These are phyloP conservation scores for Phymatocera aterrima DNA, from an alignment of 2,888 invertebrate genomes.

Conservation along the genomic window DNA sequence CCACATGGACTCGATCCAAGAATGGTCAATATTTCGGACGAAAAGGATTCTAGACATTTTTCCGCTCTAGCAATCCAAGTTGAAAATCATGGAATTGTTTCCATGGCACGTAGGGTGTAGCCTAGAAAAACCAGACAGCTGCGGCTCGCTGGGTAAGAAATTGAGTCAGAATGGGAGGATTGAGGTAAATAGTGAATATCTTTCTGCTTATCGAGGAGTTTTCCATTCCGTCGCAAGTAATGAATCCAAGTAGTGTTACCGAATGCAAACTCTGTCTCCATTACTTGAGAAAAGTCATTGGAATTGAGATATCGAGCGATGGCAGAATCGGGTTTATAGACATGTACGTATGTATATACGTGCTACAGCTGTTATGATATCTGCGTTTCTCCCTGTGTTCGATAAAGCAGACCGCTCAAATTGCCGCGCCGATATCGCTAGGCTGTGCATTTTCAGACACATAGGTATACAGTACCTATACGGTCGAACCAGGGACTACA, in stretches of 20 bases:
- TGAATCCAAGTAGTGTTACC: not conserved
- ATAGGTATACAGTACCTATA: no score
- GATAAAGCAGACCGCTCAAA: slow-evolving; percentile 33
- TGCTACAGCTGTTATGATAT: no score
- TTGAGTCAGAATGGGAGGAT: no score
- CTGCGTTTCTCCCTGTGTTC: slow-evolving; percentile 18
- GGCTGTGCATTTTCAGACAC: slow-evolving; percentile 13
- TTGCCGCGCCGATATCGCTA: not conserved
- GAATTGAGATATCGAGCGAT: not conserved
- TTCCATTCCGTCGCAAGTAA: not conserved
- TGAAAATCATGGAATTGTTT: no score
- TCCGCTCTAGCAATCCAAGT: no score
- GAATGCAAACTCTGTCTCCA: slow-evolving; percentile 36
- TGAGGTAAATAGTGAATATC: not conserved
- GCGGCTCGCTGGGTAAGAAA: no score
- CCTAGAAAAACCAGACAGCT: not conserved
- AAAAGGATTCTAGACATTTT: no score
- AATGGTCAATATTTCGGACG: no score
- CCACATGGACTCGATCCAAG: no score
- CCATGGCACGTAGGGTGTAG: not conserved
- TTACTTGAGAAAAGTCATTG: slow-evolving; percentile 10
- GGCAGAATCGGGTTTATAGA: slow-evolving; percentile 18
- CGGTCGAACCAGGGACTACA: not conserved
- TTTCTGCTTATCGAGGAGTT: not conserved
- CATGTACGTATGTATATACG: not conserved